Conservation (phyloP, 2,797 vertebrate genomes). For the Rhincodon typus region DNA sequence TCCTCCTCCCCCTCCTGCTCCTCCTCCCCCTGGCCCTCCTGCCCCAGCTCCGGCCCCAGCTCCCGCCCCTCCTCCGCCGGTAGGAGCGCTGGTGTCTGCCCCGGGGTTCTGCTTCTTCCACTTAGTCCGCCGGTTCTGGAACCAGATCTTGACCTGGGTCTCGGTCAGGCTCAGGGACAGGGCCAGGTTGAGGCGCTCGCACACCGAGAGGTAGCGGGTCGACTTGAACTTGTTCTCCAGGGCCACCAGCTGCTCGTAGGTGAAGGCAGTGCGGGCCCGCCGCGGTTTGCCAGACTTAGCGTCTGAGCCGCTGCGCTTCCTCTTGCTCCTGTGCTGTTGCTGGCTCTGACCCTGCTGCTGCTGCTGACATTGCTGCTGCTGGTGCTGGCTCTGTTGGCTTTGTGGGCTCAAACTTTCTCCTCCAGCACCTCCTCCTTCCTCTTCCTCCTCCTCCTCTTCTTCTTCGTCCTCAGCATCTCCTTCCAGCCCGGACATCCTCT, state of each 20-base stretch:
- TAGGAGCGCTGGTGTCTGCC: conserved; percentile 85
- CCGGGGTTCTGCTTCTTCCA: conserved; percentile 95
- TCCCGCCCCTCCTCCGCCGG: conserved; percentile 48
- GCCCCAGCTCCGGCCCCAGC: conserved; percentile 48
- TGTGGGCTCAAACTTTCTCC: conserved; percentile 49
- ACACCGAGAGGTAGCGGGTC: conserved; percentile 86
- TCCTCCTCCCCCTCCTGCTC: conserved; percentile 39
- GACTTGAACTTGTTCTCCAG: conserved; percentile 95
- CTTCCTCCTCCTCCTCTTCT: conserved; percentile 38
- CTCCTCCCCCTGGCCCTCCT: conserved; percentile 50
- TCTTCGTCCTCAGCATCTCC: conserved; percentile 35
- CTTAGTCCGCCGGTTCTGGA: conserved; percentile 89
- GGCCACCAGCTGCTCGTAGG: conserved; percentile 88
- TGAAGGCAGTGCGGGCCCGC: conserved; percentile 86
- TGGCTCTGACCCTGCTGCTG: conserved; percentile 44
- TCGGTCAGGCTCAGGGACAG: conserved; percentile 85
- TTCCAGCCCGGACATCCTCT: conserved; percentile 35
- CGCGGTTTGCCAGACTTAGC: conserved; percentile 88
- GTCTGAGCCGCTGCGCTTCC: conserved; percentile 86
- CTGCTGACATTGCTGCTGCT: neutral
- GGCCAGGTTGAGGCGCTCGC: conserved; percentile 85
- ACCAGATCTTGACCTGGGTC: conserved; percentile 94
- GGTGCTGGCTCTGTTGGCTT: conserved; percentile 46
- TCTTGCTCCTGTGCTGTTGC: conserved; percentile 70
- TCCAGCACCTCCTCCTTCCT: neutral